Base-by-base conservation (phyloP, 2,888 invertebrate species). In the Plagiodera versicolora region DNA sequence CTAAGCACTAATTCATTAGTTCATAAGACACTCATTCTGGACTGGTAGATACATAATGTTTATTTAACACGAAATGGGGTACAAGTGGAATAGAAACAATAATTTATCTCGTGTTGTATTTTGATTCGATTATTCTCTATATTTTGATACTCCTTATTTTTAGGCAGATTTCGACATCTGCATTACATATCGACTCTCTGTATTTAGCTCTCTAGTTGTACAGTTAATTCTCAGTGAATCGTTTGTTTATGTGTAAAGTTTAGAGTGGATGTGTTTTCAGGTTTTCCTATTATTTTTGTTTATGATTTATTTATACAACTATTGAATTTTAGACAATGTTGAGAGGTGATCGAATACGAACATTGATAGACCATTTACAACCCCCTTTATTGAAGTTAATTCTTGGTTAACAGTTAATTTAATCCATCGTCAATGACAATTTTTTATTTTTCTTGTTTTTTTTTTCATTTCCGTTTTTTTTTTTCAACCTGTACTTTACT, bases 151-250 rank as follows among this genome's bases (percentile, higher is more conserved):
- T 74, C 74, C 68, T 72, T 67, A 58, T 73, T 71, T 68, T 72
- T 74, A 72, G 73, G 70, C 68, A 67, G 72, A 69, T 70, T 67
- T 67, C 64, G 61, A 70, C 66, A 70, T 72, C 75, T 70, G 73
- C 66, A 74, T 71, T 72, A 77, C 77, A 77, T 77, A 77, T 77
- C 77, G 77, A 76, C 72, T 75, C 72, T 74, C 71, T 75, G 69
- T 71, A 67, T 64, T 68, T 72, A 74, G 71, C 72, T 73, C 71
- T 74, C 73, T 75, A 72, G 68, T 72, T 75, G 71, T 72, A 71
- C 66, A 70, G 66, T 64, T 70, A 65, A 54, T 70, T 67, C 24
- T 67, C 67, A 65, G 63, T 64, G 63, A 68, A 67, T 65, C 46
- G 58, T 58, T 56, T 63, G 61, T 66, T 65, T 68, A 63, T 67